Conservation (phyloP, 2,797 vertebrate genomes). For the Poeciliopsis infans region DNA sequence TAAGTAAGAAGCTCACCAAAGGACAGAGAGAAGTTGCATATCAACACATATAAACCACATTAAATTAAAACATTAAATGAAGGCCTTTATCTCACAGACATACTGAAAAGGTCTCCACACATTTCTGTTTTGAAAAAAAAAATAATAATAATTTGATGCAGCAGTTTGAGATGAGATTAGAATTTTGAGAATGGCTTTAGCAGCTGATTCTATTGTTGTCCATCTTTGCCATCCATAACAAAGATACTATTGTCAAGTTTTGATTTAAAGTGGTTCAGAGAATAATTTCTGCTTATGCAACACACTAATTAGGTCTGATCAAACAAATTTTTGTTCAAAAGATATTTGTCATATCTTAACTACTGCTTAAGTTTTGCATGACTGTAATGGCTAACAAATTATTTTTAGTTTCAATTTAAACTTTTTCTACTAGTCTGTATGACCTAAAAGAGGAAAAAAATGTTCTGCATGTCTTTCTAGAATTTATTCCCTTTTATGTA, state of each 20-base stretch:
- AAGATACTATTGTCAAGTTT: background rate
- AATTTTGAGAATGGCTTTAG: background rate
- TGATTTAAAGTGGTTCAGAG: background rate
- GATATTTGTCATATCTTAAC: too few relatives aligned
- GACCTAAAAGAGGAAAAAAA: background rate
- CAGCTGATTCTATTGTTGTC: background rate
- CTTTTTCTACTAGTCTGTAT: background rate
- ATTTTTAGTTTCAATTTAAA: background rate
- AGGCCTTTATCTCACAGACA: background rate
- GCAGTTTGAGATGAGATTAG: background rate
- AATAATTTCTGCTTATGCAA: background rate
- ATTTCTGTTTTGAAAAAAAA: background rate
- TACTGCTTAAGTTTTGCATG: too few relatives aligned
- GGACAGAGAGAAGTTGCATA: conserved; percentile 35
- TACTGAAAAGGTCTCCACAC: background rate
- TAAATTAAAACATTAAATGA: conserved; percentile 6
- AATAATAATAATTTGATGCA: background rate
- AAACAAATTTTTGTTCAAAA: too few relatives aligned
- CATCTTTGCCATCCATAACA: background rate
- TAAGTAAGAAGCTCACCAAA: conserved; percentile 34
- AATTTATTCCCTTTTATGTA: background rate
- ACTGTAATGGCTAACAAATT: background rate
- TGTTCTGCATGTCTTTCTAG: background rate
- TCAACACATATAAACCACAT: conserved; percentile 14
- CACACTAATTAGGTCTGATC: too few relatives aligned